Base-by-base conservation (phyloP, 1,140 invertebrate species). In the silkworm (Bombyx mori) region DNA sequence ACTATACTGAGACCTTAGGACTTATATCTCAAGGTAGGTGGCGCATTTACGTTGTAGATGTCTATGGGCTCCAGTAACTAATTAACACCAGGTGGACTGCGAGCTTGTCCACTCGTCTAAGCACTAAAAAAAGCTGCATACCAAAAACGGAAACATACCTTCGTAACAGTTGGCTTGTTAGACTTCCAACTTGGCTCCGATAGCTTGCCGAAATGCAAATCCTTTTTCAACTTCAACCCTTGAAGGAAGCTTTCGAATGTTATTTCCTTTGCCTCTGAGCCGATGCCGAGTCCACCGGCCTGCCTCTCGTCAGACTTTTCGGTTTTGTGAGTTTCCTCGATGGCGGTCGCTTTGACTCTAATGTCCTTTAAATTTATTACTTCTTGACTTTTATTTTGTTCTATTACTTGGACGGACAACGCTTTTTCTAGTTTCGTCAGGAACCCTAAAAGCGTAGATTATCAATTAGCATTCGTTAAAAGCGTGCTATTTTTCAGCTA, bases 151-250 rank as follows among this genome's bases (percentile, higher is more conserved):
- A 46, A 54, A 63, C 55, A 57, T 60, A 84, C 83, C 75, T 87
- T 86, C 46, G 77, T 79, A 6, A 86, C 65, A 53, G 75, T 70
- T 51, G 79, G 82, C 60, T 81, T 84, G 54, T 79, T 82, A 0
- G 71, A 68, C 51, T 82, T 87, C 84, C 84, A 87, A 42, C 70
- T 75, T 1, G 68, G 68, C 54, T 86, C 77, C 0, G 84, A 87
- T 60, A 87, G 84, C 56, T 84, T 86, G 44, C 84, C 84, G 49
- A 87, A 79, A 52, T 79, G 75, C 47, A 78, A 60, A 56, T 87
- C 81, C 55, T 82, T 86, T 47, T 83, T 87, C 10, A 87, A 55
- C 57, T 79, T 82, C 9, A 87, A 65, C 1, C 84, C 84, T 58
- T 83, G 78, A 69, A 76, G 71, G 8, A 87, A 56, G 12, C 81